Conservation (phyloP, 2,888 invertebrate species). For the Thera obeliscata region DNA sequence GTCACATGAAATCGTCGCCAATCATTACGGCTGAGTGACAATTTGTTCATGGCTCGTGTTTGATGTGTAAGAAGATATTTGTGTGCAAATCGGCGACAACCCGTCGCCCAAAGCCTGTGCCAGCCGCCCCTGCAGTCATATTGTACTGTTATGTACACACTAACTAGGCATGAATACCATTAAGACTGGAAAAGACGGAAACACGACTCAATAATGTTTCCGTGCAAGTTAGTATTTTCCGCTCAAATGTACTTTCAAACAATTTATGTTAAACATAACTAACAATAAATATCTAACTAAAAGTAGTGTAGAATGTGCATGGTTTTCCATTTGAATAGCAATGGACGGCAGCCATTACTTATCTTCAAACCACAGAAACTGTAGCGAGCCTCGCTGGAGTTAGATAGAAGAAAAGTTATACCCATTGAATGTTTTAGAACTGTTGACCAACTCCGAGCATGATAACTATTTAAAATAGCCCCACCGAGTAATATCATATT, state of each 20-base stretch:
- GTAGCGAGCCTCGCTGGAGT: not conserved
- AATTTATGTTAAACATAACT: not conserved
- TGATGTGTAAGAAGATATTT: conserved; percentile 56
- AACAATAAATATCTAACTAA: not conserved
- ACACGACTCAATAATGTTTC: conserved; percentile 6
- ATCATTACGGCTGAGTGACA: conserved; percentile 20
- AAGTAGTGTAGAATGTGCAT: not conserved
- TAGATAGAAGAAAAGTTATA: conserved; percentile 3
- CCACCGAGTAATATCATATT: conserved; percentile 7
- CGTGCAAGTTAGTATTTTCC: not conserved
- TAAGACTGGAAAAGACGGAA: conserved; percentile 16
- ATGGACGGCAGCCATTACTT: not conserved
- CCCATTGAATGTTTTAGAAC: conserved; percentile 21
- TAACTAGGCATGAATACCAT: conserved; percentile 28
- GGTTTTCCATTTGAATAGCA: conserved; percentile 7
- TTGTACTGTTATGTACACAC: conserved; percentile 43
- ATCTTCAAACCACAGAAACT: conserved; percentile 1
- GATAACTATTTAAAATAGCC: conserved; percentile 50
- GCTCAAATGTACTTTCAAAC: not conserved
- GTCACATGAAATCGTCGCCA: not conserved
- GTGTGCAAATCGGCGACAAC: conserved; percentile 63
- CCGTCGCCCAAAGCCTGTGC: conserved; percentile 70
- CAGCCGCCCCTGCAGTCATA: conserved; percentile 57
- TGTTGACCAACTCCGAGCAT: conserved; percentile 32
- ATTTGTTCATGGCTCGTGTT: conserved; percentile 43